These are phyloP conservation scores for Brachionus rotundiformis DNA, from an alignment of 1,140 invertebrate species.

Conservation along the genomic window DNA sequence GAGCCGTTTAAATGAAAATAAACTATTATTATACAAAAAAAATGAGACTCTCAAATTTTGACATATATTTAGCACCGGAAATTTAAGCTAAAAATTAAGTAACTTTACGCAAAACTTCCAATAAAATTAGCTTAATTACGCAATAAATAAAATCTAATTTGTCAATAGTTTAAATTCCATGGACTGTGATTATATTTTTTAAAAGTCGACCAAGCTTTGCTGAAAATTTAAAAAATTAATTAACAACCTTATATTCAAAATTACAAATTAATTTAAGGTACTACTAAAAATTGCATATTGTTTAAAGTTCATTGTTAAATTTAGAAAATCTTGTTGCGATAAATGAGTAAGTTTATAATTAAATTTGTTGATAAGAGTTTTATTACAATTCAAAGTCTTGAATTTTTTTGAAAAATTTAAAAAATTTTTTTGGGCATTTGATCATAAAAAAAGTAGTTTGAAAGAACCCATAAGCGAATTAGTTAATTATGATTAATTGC, in stretches of 20 bases:
- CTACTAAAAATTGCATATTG: not conserved
- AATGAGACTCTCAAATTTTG: not conserved
- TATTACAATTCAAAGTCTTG: not conserved
- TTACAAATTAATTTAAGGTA: not conserved
- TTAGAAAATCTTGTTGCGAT: not conserved
- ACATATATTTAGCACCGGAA: not conserved
- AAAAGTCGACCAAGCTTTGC: too few relatives aligned
- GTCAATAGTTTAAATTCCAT: too few relatives aligned
- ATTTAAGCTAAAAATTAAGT: not conserved
- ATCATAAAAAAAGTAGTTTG: too few relatives aligned
- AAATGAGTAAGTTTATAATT: not conserved
- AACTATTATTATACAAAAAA: not conserved
- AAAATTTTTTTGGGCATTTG: not conserved
- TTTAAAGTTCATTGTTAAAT: conserved; percentile 8
- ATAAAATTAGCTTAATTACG: not conserved
- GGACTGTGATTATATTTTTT: too few relatives aligned
- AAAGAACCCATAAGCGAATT: too few relatives aligned
- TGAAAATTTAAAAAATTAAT: too few relatives aligned
- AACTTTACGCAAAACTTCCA: not conserved
- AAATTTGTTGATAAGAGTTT: not conserved
- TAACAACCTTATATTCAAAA: too few relatives aligned
- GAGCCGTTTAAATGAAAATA: not conserved
- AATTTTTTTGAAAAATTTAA: not conserved
- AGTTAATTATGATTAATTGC: too few relatives aligned
- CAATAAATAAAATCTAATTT: too few relatives aligned